A percentile compares a stretch with the other conserved stretches of the same genome.
phyloP scores from a whole-genome alignment of 2,888 invertebrate species.

The Pseudococcus viburni region DNA sequence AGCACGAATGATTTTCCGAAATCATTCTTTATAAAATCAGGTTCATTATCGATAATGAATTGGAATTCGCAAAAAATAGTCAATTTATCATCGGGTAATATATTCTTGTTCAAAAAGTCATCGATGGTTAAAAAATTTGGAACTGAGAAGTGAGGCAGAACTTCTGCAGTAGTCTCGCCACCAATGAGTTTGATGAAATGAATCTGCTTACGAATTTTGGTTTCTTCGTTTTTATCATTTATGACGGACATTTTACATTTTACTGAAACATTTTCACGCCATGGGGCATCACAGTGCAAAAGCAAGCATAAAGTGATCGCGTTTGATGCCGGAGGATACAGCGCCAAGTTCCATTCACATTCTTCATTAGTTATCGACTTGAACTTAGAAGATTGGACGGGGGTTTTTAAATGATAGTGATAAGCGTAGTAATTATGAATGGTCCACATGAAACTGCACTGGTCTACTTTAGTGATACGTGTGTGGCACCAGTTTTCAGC shows the following conservation, averaged over 20 bases:
- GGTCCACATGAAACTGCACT: neutral
- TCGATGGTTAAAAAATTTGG: neutral
- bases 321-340: neutral
- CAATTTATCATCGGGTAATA: neutral
- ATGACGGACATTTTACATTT: neutral
- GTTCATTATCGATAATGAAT: too few relatives aligned
- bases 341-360: neutral
- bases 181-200: too few relatives aligned
- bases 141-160: neutral
- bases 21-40: too few relatives aligned
- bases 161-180: too few relatives aligned
- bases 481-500: neutral
- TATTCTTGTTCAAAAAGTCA: neutral
- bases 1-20: slow-evolving; percentile 72
- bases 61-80: neutral
- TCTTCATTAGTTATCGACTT: neutral
- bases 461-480: neutral
- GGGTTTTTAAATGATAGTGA: neutral
- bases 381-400: neutral
- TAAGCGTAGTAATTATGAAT: neutral
- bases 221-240: neutral
- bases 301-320: neutral
- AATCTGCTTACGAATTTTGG: neutral
- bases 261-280: neutral
- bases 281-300: neutral